Percentiles rank a stretch among this genome's conserved stretches.
phyloP scores from a whole-genome alignment of 2,888 invertebrate species.

The Melanostoma scalare region DNA sequence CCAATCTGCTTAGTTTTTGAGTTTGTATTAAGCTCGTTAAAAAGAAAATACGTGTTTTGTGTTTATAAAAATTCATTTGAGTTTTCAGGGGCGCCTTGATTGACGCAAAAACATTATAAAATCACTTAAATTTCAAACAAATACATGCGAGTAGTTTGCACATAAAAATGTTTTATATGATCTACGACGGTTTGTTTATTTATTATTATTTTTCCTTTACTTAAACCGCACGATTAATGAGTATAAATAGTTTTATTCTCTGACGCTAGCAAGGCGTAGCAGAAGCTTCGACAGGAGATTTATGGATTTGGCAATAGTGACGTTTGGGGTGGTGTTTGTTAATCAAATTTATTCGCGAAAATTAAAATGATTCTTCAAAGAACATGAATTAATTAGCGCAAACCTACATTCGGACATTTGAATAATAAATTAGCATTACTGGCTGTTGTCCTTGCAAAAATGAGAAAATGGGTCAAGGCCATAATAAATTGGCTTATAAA shows the following conservation, averaged over 20 bases:
- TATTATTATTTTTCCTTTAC: background rate
- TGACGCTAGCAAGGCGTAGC: slow-evolving; percentile 48
- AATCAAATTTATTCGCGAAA: slow-evolving; percentile 40
- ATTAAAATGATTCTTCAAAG: slow-evolving; percentile 17
- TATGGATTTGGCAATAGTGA: slow-evolving; percentile 29
- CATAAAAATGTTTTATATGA: slow-evolving; percentile 11
- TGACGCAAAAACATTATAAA: slow-evolving; percentile 1
- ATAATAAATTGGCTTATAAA: slow-evolving; percentile 63
- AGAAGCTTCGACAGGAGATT: slow-evolving; percentile 42
- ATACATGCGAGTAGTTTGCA: background rate
- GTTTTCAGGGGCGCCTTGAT: background rate
- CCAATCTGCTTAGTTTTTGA: background rate
- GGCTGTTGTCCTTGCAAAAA: slow-evolving; percentile 41
- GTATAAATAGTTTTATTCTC: slow-evolving; percentile 51
- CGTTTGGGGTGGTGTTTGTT: slow-evolving; percentile 25
- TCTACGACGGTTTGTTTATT: background rate
- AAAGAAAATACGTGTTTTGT: background rate
- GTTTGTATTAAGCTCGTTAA: background rate
- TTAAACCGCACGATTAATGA: slow-evolving; percentile 22
- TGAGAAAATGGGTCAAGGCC: slow-evolving; percentile 77
- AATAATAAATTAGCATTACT: slow-evolving; percentile 63
- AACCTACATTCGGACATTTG: slow-evolving; percentile 17
- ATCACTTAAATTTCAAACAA: slow-evolving; percentile 4
- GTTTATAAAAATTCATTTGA: background rate
- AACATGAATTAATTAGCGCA: slow-evolving; percentile 47